Evolutionary conservation across 2,797 vertebrate genomes (phyloP), one percentile per base, ranked within the genome.

Genomic region (Parambassis ranga): DNA sequence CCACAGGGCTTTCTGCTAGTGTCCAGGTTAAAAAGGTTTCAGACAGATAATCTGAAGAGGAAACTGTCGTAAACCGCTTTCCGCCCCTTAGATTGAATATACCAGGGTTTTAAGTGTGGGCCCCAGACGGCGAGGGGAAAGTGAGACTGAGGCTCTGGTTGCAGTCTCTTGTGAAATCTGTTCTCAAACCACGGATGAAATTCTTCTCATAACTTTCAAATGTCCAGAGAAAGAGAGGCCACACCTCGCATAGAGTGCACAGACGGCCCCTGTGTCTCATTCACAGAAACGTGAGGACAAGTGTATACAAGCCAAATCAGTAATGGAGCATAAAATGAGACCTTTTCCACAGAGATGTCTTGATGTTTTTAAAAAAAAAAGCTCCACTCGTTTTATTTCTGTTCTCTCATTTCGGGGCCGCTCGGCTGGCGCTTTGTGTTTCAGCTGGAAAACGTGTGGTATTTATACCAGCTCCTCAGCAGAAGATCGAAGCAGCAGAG

Each of bases 21-120:
- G 83, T 84, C 66, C 49, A 43, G 77, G 77, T 82, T 84, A 76
- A 81, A 63, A 76, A 81, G 81, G 76, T 84, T 81, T 84, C 85
- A 89, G 87, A 90, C 87, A 58, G 67, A 85, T 88, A 74, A 88
- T 92, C 85, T 89, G 55, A 79, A 89, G 84, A 84, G 89, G 83
- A 90, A 91, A 77, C 85, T 69, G 78, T 71, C 14, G 63, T 90
- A 88, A 81, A 88, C 69, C 73, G 2, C 53, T 35, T 61, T 77
- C 81, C 76, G 39, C 78, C 72, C 53, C 74, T 76, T 52, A 57
- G 56, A 82, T 64, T 76, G 61, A 46, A 74, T 65, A 38, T 23
- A 49, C 24, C 32, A 27, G 61, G 35, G 30, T 46, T 81, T 67
- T 48, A 77, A 75, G 59, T 42, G 47, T 1, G 22, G 60, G 69